Conservation (phyloP, 2,888 invertebrate species). For the Limnephilus lunatus region DNA sequence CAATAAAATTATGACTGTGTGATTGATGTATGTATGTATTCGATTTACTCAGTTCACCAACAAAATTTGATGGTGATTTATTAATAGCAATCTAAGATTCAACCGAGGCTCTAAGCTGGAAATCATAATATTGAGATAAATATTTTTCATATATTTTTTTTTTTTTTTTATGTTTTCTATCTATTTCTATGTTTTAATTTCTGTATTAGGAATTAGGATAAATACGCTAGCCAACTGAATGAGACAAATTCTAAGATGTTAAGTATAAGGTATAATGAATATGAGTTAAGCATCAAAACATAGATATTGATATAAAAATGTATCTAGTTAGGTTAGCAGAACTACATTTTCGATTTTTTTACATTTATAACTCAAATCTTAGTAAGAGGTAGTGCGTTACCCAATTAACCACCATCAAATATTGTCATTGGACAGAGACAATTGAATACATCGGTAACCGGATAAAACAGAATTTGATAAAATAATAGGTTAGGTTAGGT, state of each 20-base stretch:
- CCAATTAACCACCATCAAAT: too few relatives aligned
- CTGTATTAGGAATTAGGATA: too few relatives aligned
- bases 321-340: neutral
- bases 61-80: neutral
- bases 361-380: neutral
- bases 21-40: neutral
- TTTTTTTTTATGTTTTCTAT: neutral
- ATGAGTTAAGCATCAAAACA: neutral
- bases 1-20: too few relatives aligned
- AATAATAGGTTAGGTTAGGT: too few relatives aligned
- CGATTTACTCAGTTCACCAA: neutral
- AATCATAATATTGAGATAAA: neutral
- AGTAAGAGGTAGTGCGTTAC: neutral
- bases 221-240: too few relatives aligned
- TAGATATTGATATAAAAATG: neutral
- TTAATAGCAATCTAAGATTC: neutral
- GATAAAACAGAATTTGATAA: too few relatives aligned
- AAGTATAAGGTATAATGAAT: neutral
- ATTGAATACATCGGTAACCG: too few relatives aligned
- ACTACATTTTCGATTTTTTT: neutral
- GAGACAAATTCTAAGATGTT: neutral
- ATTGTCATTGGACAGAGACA: too few relatives aligned
- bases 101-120: too few relatives aligned
- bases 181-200: neutral
- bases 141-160: too few relatives aligned